Percentiles rank a stretch among this genome's conserved stretches.
These are phyloP conservation scores for Teleogryllus occipitalis DNA, from an alignment of 1,140 invertebrate species.

Conservation along the genomic window DNA sequence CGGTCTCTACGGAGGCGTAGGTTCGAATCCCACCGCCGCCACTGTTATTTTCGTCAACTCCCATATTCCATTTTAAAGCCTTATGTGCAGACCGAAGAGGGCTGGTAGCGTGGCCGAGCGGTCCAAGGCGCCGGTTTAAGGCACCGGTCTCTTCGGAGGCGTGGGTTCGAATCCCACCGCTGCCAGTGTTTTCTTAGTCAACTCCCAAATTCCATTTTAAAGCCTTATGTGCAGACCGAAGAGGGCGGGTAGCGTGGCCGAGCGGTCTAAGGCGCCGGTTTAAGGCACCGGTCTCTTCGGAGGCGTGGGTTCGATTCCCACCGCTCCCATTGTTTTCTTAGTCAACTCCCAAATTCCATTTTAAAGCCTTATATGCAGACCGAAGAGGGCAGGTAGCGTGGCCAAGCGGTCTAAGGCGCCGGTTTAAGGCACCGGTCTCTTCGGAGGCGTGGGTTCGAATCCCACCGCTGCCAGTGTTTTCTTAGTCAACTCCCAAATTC, in stretches of 20 bases:
- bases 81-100: no score
- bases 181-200: no score
- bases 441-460: conserved; percentile 67
- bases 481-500: no score
- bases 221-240: no score
- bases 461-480: conserved; percentile 66
- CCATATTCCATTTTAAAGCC: no score
- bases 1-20: conserved; percentile 53
- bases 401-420: conserved; percentile 67
- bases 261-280: conserved; percentile 67
- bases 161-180: conserved; percentile 70
- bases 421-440: conserved; percentile 66
- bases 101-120: conserved; percentile 64
- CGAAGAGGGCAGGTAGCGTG: no score
- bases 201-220: no score
- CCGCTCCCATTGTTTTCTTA: no score
- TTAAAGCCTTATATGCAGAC: no score
- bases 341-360: no score
- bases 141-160: conserved; percentile 62
- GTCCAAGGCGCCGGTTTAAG: conserved; percentile 69
- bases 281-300: conserved; percentile 63
- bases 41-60: no score
- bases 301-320: conserved; percentile 68
- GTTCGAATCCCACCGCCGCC: conserved; percentile 62
- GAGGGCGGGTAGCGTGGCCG: conserved; percentile 65